Percentiles rank a stretch among this genome's conserved stretches.
Conservation (phyloP, 2,888 invertebrate species). For the Acanthosoma haemorrhoidale region DNA sequence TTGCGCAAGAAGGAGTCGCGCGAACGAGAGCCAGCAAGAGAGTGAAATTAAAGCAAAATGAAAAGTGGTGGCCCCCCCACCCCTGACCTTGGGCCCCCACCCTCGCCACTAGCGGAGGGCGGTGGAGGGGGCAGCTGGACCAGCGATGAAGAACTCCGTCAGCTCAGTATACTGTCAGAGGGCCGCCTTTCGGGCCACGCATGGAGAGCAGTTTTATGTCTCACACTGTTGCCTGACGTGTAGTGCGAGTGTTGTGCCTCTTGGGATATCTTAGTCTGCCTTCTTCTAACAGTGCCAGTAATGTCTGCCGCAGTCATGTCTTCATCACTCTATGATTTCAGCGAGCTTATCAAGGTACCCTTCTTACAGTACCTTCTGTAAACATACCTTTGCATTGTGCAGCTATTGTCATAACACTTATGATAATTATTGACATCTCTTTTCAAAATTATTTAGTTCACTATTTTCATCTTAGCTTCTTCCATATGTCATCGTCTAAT, state of each 20-base stretch:
- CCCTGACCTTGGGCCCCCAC: background rate
- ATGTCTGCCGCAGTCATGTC: conserved; percentile 77
- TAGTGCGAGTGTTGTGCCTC: conserved; percentile 15
- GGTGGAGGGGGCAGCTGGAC: background rate
- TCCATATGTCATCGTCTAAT: too few species aligned
- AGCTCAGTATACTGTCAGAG: background rate
- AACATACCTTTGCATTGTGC: too few species aligned
- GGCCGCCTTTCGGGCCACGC: conserved; percentile 16
- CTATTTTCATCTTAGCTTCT: too few species aligned
- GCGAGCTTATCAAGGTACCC: conserved; percentile 54
- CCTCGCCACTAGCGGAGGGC: background rate
- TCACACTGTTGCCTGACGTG: conserved; percentile 20
- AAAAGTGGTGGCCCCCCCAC: conserved; percentile 11
- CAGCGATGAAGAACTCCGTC: background rate
- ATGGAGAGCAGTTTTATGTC: conserved; percentile 16
- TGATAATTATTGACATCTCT: too few species aligned
- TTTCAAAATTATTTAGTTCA: too few species aligned
- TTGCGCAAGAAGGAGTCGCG: background rate
- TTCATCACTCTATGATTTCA: conserved; percentile 67
- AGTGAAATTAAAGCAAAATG: conserved; percentile 24
- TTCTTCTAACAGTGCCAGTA: background rate
- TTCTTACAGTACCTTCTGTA: too few species aligned
- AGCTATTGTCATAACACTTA: too few species aligned
- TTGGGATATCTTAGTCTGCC: background rate
- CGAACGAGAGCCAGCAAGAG: background rate